A percentile compares a stretch with the other conserved stretches of the same genome.
phyloP scores from a whole-genome alignment of 2,888 invertebrate genomes.

The Hydraecia micacea region DNA sequence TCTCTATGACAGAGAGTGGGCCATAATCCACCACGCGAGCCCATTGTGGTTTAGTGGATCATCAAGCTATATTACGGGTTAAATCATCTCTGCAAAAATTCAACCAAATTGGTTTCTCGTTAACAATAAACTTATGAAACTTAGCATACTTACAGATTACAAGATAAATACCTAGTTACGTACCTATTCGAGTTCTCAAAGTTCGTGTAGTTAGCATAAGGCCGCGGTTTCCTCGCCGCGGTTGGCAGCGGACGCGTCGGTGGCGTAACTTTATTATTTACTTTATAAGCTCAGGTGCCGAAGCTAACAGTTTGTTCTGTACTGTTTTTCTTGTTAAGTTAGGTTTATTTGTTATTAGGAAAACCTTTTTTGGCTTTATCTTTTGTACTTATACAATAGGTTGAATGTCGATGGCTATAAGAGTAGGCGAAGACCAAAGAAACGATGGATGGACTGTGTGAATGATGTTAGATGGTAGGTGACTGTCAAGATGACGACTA shows the following conservation, averaged over 20 bases:
- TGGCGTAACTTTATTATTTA: constrained; percentile 41
- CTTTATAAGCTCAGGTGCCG: constrained; percentile 44
- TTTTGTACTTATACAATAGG: no score
- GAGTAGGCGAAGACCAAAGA: no score
- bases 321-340: constrained; percentile 34
- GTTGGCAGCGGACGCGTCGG: constrained; percentile 8
- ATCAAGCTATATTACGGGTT: neutral
- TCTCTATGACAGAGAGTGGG: no score
- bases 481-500: no score
- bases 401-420: no score
- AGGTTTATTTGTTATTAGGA: constrained; percentile 18
- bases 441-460: no score
- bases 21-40: no score
- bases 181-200: constrained; percentile 35
- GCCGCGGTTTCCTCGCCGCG: constrained; percentile 5
- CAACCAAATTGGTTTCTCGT: neutral
- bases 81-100: neutral
- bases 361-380: neutral
- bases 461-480: no score
- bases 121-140: constrained; percentile 13
- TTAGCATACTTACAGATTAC: constrained; percentile 21
- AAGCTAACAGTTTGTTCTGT: constrained; percentile 28
- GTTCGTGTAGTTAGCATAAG: constrained; percentile 23
- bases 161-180: constrained; percentile 26
- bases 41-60: no score